These are phyloP conservation scores for Chrysopa pallens DNA, from an alignment of 1,140 invertebrate genomes.

Conservation along the genomic window DNA sequence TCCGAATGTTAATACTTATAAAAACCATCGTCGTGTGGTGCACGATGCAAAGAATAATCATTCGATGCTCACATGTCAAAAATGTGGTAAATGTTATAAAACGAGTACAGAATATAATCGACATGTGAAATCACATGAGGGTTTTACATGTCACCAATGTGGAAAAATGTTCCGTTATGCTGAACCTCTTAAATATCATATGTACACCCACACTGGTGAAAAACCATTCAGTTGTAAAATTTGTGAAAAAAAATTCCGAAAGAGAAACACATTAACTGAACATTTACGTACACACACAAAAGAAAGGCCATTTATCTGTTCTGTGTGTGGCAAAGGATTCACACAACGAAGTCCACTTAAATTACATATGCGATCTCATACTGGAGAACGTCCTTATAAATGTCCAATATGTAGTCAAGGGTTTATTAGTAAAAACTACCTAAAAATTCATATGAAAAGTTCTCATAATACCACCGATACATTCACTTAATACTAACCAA, in stretches of 20 bases:
- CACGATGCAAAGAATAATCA: not conserved
- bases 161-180: constrained; percentile 2
- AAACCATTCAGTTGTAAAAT: constrained; percentile 39
- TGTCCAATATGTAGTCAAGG: constrained; percentile 34
- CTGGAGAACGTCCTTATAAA: constrained; percentile 35
- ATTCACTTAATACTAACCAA: no score
- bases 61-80: constrained; percentile 15
- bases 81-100: no score
- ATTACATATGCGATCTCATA: constrained; percentile 40
- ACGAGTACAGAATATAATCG: no score
- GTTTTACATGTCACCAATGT: not conserved
- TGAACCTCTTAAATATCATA: constrained; percentile 21
- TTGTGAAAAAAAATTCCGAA: constrained; percentile 25
- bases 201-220: constrained; percentile 41
- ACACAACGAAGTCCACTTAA: constrained; percentile 44
- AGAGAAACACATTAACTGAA: not conserved
- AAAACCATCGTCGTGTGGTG: not conserved
- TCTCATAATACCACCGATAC: constrained; percentile 4
- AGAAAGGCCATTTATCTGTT: constrained; percentile 55
- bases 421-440: constrained; percentile 3
- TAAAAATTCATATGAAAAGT: constrained; percentile 11
- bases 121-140: not conserved
- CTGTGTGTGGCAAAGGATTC: constrained; percentile 53
- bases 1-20: constrained; percentile 33
- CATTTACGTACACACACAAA: constrained; percentile 57